Evolutionary conservation across 2,113 vertebrate species (phyloP), one percentile per base, ranked within the genome.

Genomic region (Lota lota): DNA sequence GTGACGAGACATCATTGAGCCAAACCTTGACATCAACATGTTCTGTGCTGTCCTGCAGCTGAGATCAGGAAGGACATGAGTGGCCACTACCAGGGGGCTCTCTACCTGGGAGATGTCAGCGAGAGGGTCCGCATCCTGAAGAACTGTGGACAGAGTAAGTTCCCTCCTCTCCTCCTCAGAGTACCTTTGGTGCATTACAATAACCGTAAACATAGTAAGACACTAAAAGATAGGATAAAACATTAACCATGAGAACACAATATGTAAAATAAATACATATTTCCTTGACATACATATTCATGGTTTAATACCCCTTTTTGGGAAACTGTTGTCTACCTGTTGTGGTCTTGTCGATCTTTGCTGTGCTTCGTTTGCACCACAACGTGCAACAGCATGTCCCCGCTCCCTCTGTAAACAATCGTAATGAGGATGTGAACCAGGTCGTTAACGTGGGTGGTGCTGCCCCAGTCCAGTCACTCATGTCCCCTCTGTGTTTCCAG

Each of bases 51-150:
- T 0, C 74, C 62, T 69, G 61, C 63, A 99, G 97, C 97, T 22
- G 97, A 99, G 90, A 98, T 99, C 85, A 93, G 97, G 22, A 99
- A 99, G 79, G 97, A 99, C 83, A 98, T 99, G 97, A 99, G 97
- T 3, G 97, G 97, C 14, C 97, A 98, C 85, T 99, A 99, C 87
- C 97, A 99, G 91, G 97, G 95, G 0, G 96, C 97, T 15, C 88
- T 99, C 0, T 99, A 98, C 66, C 91, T 99, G 62, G 97, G 97
- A 1, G 97, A 99, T 0, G 94, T 99, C 82, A 95, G 94, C 0
- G 97, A 99, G 88, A 89, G 97, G 54, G 97, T 99, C 20, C 92
- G 96, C 74, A 97, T 99, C 88, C 88, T 99, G 22, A 96, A 95
- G 88, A 98, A 93, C 93, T 99, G 97, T 70, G 97, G 97, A 3